phyloP scores from a whole-genome alignment of 2,113 vertebrate species.

The Raja brachyura region DNA sequence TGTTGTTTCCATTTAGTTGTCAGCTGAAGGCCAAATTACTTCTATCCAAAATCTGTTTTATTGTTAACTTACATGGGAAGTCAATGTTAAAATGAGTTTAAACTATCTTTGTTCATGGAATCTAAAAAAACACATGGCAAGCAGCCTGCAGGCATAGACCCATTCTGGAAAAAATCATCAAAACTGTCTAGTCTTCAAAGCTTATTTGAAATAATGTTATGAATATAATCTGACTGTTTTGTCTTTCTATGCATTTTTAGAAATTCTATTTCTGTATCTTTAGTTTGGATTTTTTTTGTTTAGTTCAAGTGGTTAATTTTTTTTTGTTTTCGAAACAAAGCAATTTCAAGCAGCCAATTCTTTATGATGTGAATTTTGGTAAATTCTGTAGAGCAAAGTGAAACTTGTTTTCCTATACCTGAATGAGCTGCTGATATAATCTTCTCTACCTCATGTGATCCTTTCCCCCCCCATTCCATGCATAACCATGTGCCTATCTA shows the following conservation, averaged over 20 bases:
- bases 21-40: neutral
- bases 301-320: neutral
- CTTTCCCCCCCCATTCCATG: too few species aligned
- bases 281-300: neutral
- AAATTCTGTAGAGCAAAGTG: neutral
- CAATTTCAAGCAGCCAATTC: neutral
- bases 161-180: neutral
- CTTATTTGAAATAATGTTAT: neutral
- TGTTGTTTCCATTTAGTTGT: conserved; percentile 27
- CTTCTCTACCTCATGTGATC: too few species aligned
- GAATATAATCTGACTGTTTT: neutral
- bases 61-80: neutral
- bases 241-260: neutral
- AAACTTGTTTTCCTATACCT: neutral
- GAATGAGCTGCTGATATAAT: neutral
- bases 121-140: neutral
- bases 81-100: neutral
- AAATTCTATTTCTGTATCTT: neutral
- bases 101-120: neutral
- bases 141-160: neutral
- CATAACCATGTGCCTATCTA: too few species aligned
- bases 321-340: neutral
- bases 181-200: neutral
- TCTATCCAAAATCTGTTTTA: neutral
- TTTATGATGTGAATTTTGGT: neutral